These are phyloP conservation scores for Coregonus ussuriensis DNA, from an alignment of 2,797 vertebrate genomes.

Conservation along the genomic window DNA sequence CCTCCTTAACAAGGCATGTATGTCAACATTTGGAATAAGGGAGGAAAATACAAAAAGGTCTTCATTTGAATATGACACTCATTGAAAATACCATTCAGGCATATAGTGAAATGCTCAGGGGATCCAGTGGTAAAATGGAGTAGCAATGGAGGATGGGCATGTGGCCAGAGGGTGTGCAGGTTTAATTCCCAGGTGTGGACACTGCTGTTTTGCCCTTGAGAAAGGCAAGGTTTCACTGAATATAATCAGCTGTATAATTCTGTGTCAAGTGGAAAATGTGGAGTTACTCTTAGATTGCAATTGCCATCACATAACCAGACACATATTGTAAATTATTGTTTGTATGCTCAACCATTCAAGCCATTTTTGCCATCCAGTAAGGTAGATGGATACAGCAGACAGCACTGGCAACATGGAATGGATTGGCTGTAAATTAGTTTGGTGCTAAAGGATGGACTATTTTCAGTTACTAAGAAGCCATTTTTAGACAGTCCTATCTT, in stretches of 20 bases:
- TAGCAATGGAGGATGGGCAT: background rate
- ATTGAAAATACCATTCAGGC: background rate
- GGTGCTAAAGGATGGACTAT: background rate
- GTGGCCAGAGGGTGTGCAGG: background rate
- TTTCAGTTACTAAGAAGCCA: background rate
- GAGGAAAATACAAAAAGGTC: background rate
- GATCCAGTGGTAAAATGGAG: background rate
- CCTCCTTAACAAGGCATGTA: background rate
- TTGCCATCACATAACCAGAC: background rate
- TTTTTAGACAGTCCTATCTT: background rate
- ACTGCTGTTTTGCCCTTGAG: background rate
- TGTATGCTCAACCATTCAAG: background rate
- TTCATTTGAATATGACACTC: background rate
- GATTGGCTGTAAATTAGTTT: too few relatives aligned
- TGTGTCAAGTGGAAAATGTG: background rate
- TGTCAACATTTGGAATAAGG: background rate
- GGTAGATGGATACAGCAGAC: too few relatives aligned
- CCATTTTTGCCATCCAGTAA: background rate
- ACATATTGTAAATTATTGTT: background rate
- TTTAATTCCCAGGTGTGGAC: background rate
- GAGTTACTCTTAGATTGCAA: background rate
- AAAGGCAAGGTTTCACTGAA: slow-evolving; percentile 14
- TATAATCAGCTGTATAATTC: background rate
- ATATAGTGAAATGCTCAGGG: background rate
- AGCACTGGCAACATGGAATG: too few relatives aligned